Conservation (phyloP, 2,888 invertebrate genomes). For the Agriopis marginaria region DNA sequence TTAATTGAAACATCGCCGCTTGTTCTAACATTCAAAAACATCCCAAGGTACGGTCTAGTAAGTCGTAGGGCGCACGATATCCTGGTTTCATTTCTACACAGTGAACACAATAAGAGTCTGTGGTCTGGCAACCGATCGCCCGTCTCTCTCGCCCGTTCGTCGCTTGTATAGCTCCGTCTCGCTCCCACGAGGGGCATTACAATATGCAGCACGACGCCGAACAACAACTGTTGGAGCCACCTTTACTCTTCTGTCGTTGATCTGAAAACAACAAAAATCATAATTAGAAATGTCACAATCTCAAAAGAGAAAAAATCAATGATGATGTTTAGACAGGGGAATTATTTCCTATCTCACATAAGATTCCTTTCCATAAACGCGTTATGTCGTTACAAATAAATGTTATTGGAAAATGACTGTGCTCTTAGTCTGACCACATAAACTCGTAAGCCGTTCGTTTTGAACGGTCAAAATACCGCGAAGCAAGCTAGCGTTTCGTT, state of each 20-base stretch:
- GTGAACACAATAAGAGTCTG: constrained; percentile 78
- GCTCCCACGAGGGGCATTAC: constrained; percentile 86
- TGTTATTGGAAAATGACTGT: too few species aligned
- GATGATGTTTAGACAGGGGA: too few species aligned
- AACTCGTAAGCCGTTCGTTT: too few species aligned
- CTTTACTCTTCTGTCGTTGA: constrained; percentile 98
- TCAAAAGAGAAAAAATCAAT: background rate
- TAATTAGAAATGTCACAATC: constrained; percentile 11
- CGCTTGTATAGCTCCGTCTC: constrained; percentile 57
- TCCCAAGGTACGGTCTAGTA: constrained; percentile 65
- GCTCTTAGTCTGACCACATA: too few species aligned
- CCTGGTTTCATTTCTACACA: constrained; percentile 62
- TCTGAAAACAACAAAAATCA: constrained; percentile 87
- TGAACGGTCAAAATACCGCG: too few species aligned
- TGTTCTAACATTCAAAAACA: constrained; percentile 66
- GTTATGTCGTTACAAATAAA: too few species aligned
- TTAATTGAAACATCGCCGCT: constrained; percentile 50
- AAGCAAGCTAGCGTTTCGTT: too few species aligned
- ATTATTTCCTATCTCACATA: too few species aligned
- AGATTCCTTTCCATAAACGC: too few species aligned
- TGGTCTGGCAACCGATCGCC: constrained; percentile 61
- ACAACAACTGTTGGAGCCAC: constrained; percentile 97
- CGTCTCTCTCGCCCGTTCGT: constrained; percentile 60
- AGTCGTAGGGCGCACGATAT: constrained; percentile 60
- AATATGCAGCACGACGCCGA: constrained; percentile 97